These are phyloP conservation scores for Serinus canaria DNA, from an alignment of 2,113 vertebrate genomes.

Conservation along the genomic window DNA sequence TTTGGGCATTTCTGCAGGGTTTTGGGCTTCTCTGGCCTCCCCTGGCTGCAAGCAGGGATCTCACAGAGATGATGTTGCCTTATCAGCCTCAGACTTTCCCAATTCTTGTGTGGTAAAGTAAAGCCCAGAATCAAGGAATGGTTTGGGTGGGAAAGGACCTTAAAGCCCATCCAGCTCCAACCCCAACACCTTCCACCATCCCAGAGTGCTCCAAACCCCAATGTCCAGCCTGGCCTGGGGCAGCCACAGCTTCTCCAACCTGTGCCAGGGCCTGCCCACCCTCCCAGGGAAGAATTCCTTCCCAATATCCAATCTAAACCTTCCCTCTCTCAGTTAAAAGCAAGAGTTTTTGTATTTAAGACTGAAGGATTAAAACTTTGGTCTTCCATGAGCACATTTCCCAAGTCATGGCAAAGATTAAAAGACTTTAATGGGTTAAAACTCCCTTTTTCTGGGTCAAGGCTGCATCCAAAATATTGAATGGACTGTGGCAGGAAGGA, in stretches of 20 bases:
- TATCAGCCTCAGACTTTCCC: neutral
- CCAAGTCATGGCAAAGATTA: neutral
- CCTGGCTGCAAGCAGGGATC: neutral
- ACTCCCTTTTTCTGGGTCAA: neutral
- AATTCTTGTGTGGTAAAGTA: neutral
- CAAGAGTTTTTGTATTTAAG: neutral
- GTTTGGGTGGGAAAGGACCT: neutral
- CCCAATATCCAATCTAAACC: neutral
- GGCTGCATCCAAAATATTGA: neutral
- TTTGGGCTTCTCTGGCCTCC: neutral
- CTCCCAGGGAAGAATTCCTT: fast-evolving
- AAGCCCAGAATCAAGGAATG: neutral
- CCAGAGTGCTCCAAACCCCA: neutral
- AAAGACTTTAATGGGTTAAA: neutral
- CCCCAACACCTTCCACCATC: fast-evolving
- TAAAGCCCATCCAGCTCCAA: fast-evolving
- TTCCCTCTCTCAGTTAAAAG: neutral
- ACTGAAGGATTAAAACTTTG: neutral
- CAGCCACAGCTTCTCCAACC: neutral
- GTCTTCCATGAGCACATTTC: neutral
- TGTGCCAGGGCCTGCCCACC: neutral
- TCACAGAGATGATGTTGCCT: fast-evolving
- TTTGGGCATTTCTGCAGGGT: fast-evolving
- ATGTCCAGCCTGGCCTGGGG: fast-evolving
- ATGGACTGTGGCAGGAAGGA: neutral